phyloP scores from a whole-genome alignment of 2,888 invertebrate species.

The Hypolimnas misippus region DNA sequence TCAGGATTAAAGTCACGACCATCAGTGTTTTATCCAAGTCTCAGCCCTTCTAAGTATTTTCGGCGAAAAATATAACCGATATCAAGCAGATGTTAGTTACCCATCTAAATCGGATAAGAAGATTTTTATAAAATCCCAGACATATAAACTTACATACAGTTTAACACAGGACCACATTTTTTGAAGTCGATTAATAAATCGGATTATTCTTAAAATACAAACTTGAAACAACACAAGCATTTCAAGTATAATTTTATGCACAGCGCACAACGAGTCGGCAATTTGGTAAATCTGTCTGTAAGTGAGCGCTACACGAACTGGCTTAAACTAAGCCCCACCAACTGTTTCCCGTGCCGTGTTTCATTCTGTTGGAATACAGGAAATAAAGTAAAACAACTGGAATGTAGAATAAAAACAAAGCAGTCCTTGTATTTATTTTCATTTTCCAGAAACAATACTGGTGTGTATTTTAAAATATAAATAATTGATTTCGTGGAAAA shows the following conservation, averaged over 20 bases:
- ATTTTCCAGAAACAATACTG: neutral
- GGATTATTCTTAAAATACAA: conserved; percentile 1
- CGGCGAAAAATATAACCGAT: no score
- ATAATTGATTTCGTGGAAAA: no score
- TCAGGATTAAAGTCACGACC: no score
- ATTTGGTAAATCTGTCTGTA: conserved; percentile 49
- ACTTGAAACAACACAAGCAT: neutral
- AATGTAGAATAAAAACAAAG: conserved; percentile 6
- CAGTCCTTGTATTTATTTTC: neutral
- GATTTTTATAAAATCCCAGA: no score
- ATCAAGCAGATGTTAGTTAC: no score
- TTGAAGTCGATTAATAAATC: no score
- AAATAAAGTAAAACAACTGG: conserved; percentile 35
- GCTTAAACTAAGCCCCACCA: conserved; percentile 46
- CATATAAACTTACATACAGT: no score
- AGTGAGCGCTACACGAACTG: conserved; percentile 44
- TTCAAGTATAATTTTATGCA: conserved; percentile 22
- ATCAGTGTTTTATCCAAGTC: no score
- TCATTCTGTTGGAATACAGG: conserved; percentile 38
- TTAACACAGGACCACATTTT: no score
- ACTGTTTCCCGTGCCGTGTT: conserved; percentile 46
- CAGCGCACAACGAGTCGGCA: conserved; percentile 33
- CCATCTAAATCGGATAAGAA: no score
- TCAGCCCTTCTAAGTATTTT: no score
- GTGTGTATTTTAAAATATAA: no score